Conservation (phyloP, 2,113 vertebrate species). For the Dolichallabes microphthalmus region DNA sequence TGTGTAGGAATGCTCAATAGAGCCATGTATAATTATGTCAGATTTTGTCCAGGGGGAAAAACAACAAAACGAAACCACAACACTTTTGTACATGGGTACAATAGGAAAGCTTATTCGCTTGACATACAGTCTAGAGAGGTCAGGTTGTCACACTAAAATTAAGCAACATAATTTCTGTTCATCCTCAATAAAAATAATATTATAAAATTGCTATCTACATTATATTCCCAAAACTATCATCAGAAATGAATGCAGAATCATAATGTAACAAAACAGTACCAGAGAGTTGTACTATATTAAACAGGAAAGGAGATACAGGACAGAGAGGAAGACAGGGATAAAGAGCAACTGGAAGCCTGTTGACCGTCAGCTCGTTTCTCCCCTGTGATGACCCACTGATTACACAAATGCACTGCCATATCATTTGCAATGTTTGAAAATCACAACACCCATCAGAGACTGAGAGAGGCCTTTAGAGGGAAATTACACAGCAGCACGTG, state of each 20-base stretch:
- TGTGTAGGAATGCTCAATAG: conserved; percentile 16
- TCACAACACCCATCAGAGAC: conserved; percentile 36
- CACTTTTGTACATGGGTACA: not conserved
- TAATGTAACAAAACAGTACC: not conserved
- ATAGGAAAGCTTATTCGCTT: not conserved
- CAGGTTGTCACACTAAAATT: not conserved
- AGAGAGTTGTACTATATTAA: not conserved
- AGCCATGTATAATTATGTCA: conserved; percentile 19
- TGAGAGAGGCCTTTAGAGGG: conserved; percentile 33
- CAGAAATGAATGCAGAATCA: not conserved
- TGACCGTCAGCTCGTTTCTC: not conserved
- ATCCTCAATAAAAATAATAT: not conserved
- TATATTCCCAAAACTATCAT: too few species aligned
- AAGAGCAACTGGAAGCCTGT: conserved; percentile 13
- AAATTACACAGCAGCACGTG: conserved; percentile 39
- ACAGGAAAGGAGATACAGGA: not conserved
- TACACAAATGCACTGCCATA: conserved; percentile 23
- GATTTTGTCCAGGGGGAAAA: not conserved
- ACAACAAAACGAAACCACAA: not conserved
- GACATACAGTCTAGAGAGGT: not conserved
- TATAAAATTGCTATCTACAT: not conserved
- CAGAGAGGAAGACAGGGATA: not conserved
- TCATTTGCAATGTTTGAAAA: conserved; percentile 42
- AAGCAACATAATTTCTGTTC: not conserved
- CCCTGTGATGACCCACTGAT: conserved; percentile 34